phyloP scores from a whole-genome alignment of 2,888 invertebrate species.

The Calliopum simillimum region DNA sequence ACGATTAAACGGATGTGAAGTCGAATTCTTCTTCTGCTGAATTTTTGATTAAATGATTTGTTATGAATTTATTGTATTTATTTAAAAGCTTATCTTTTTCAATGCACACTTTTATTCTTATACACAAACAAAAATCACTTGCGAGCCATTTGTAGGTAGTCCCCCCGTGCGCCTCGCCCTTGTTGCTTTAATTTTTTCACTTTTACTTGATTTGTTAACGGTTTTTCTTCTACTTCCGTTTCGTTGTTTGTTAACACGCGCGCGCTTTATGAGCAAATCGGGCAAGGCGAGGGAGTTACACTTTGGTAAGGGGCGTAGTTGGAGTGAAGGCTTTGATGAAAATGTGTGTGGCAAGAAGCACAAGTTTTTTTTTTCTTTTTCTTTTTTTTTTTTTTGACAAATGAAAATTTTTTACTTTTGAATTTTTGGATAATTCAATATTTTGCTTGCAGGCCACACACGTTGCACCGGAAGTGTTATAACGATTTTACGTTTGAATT shows the following conservation, averaged over 20 bases:
- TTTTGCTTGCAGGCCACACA: not conserved
- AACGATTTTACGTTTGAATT: not conserved
- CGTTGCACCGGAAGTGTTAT: not conserved
- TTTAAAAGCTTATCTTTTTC: not conserved
- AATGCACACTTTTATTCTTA: not conserved
- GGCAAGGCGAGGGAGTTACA: not conserved
- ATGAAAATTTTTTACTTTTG: constrained; percentile 18
- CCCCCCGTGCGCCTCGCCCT: not conserved
- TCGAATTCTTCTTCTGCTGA: not conserved
- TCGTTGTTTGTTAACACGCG: constrained; percentile 16
- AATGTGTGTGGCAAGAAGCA: constrained; percentile 14
- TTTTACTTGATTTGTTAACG: not conserved
- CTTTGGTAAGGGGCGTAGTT: not conserved
- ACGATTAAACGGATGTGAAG: constrained; percentile 8
- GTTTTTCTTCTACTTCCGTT: not conserved
- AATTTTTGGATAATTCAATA: constrained; percentile 6
- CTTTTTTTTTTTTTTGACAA: constrained; percentile 13
- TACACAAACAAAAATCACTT: not conserved
- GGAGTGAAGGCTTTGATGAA: not conserved
- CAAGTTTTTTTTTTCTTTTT: constrained; percentile 16
- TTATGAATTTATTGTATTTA: not conserved
- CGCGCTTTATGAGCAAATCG: not conserved
- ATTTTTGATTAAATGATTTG: not conserved
- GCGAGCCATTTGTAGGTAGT: too few species aligned
- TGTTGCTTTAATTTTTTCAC: not conserved